Percentiles rank a stretch among this genome's conserved stretches.
Evolutionary conservation across 2,113 vertebrate genomes (phyloP).

Genomic region (Syngnathus typhle): DNA sequence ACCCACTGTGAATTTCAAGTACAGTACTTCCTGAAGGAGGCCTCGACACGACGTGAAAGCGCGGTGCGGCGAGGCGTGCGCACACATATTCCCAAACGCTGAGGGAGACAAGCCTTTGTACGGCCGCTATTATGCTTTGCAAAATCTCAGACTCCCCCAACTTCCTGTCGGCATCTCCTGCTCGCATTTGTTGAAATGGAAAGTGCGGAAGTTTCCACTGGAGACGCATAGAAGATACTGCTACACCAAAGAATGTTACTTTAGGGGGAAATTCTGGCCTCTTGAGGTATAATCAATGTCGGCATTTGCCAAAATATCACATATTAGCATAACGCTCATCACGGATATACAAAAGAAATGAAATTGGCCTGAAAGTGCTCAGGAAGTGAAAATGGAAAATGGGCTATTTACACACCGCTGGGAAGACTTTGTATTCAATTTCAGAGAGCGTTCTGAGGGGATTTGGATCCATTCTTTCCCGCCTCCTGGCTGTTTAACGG

Average conservation of each 20-base stretch:
- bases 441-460: neutral
- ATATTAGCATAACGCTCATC: neutral
- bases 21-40: conserved; percentile 1
- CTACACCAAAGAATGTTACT: neutral
- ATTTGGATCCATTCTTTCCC: neutral
- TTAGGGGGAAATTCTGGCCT: neutral
- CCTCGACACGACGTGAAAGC: neutral
- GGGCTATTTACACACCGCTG: neutral
- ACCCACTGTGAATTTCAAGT: conserved; percentile 30
- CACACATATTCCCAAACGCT: neutral
- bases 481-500: neutral
- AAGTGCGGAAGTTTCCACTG: conserved; percentile 36
- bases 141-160: conserved; percentile 18
- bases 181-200: conserved; percentile 33
- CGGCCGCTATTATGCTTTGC: conserved; percentile 7
- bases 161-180: conserved; percentile 36
- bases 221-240: conserved; percentile 20
- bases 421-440: neutral
- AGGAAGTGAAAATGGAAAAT: neutral
- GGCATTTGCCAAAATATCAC: neutral
- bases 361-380: neutral
- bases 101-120: neutral
- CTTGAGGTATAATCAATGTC: neutral
- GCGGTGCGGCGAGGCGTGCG: conserved; percentile 4
- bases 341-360: neutral